Evolutionary conservation across 2,113 vertebrate species (phyloP).

Genomic region (Rhabdomys dilectus): DNA sequence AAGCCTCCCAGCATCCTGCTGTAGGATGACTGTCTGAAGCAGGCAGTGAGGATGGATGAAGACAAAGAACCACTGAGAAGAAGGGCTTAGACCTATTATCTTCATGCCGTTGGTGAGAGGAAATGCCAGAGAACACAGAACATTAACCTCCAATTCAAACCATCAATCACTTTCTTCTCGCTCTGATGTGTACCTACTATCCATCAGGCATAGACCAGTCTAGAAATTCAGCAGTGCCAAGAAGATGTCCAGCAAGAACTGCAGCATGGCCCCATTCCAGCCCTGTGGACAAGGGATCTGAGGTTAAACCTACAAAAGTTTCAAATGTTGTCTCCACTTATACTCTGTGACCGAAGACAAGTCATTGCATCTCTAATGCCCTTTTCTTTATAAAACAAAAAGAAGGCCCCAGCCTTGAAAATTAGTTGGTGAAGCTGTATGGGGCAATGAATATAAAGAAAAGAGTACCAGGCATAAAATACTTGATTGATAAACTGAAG

Average conservation of each 20-base stretch:
- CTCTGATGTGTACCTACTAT: not conserved
- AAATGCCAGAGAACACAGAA: not conserved
- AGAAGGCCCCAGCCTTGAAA: not conserved
- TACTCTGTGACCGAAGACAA: not conserved
- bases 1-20: not conserved
- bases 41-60: not conserved
- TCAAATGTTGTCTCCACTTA: not conserved
- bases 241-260: not conserved
- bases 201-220: not conserved
- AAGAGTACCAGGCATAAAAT: not conserved
- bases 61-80: not conserved
- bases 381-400: constrained; percentile 28
- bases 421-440: not conserved
- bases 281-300: not conserved
- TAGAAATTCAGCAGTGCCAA: not conserved
- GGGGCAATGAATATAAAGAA: not conserved
- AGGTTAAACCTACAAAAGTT: not conserved
- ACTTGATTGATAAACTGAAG: not conserved
- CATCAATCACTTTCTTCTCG: not conserved
- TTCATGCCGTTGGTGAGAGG: not conserved
- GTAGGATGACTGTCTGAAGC: not conserved
- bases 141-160: not conserved
- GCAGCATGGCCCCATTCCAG: not conserved
- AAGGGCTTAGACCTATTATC: not conserved
- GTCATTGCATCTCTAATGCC: not conserved